Percentiles rank a stretch among this genome's conserved stretches.
Evolutionary conservation across 2,888 invertebrate genomes (phyloP).

Genomic region (Lasioglossum marginatum): DNA sequence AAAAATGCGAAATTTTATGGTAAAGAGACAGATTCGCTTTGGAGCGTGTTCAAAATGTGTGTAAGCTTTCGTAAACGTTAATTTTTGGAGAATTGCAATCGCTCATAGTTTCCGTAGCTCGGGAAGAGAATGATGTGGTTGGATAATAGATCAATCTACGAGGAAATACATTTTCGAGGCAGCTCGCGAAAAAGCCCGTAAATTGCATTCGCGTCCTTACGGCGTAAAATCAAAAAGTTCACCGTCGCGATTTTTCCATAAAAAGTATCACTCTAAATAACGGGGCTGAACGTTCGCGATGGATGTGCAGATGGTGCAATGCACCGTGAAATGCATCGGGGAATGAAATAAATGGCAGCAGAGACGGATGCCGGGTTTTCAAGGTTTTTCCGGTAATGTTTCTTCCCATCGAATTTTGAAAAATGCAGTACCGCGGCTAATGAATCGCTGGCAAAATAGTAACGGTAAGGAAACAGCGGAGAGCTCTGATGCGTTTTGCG

Average conservation of each 20-base stretch:
- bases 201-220: background rate
- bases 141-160: background rate
- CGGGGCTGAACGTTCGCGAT: slow-evolving; percentile 5
- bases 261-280: slow-evolving; percentile 22
- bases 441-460: background rate
- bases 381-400: background rate
- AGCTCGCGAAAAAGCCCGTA: background rate
- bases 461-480: background rate
- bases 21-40: background rate
- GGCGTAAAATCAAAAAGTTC: background rate
- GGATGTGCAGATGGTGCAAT: slow-evolving; percentile 11
- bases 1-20: background rate
- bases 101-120: background rate
- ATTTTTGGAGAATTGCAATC: background rate
- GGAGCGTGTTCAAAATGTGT: background rate
- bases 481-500: background rate
- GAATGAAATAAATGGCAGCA: slow-evolving; percentile 18
- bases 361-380: slow-evolving; percentile 1
- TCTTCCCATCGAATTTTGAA: background rate
- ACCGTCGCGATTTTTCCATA: slow-evolving; percentile 6
- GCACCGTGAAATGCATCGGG: background rate
- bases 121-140: background rate
- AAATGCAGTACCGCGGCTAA: background rate
- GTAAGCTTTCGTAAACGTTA: background rate
- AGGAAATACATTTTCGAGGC: background rate